Evolutionary conservation across 2,888 invertebrate genomes (phyloP), one percentile per base, ranked within the genome.

Genomic region (Petrolisthes manimaculis): DNA sequence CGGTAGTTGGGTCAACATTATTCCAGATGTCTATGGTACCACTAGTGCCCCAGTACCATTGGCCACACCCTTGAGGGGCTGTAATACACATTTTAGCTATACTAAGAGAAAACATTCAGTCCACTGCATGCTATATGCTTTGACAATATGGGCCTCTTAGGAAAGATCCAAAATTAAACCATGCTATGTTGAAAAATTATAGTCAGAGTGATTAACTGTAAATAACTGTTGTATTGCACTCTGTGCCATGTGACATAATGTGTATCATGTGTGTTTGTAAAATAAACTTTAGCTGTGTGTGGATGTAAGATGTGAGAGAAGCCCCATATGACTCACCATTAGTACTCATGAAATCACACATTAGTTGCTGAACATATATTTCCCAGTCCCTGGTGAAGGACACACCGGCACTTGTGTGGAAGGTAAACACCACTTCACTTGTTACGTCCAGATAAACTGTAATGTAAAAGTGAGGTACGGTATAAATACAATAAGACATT

Each of bases 11-110:
- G 51, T 84, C 77, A 24, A 84, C 53, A n/a, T 84, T 84, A 14
- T 77, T 84, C 84, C 84, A 84, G 3, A 77, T 5, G 24, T 75
- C 61, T 24, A 84, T 84, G 4, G 21, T 84, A 14, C 61, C 61
- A 4, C 21, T 77, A 12, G 56, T 56, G 0, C 84, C 84, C 84
- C 84, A 84, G 77, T 84, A 84, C 84, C 84, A 84, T 12, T 84
- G 84, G 8, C 84, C 84, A 56, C 84, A 84, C 4, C 84, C 84
- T 18, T 75, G 37, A 18, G 84, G 84, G 8, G 84, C 84, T 84
- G 84, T 37, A 18, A 18, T 18, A 14, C 1, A 67, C n/a, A 12
- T n/a, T 14, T n/a, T 0, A 14, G 77, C 0, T 77, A 37, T 12
- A 24, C 14, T 12, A 77, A 12, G 24, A 21, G 12, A 77, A 24